Base-by-base conservation (phyloP, 2,113 vertebrate species). In the Sander vitreus region DNA sequence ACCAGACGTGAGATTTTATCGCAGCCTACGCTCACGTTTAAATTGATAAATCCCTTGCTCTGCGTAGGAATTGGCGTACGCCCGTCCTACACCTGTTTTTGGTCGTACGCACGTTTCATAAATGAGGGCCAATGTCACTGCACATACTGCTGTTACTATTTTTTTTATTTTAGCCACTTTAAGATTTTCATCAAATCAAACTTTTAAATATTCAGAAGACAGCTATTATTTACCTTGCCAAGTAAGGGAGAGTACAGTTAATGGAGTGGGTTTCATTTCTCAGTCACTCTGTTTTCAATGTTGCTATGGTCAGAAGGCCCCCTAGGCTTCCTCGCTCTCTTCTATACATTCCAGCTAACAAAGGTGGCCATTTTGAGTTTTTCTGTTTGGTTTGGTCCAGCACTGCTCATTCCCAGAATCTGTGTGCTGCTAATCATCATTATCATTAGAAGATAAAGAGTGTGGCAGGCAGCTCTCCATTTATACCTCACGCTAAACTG, bases 401-500 rank as follows among this genome's bases (percentile, higher is more conserved):
- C 16, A 25, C n/a, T 58, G 48, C 58, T 58, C 3, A n/a, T 64
- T 47, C 33, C 39, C 30, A 58, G 23, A 57, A 18, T 30, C 8
- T 55, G 19, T 48, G 16, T 51, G 36, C 21, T 47, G 15, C 23
- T 36, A 68, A 78, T 71, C 18, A 78, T 72, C 48, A 9, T 63
- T 71, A 72, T 76, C 62, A 51, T 75, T 57, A 68, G 79, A 67
- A 25, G 43, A 68, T 67, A 73, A 53, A 50, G 36, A 51, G 53
- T 45, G 48, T 57, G 51, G 1, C 39, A 51, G 55, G 50, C 73
- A 62, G 70, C 36, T 55, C 50, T 66, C 39, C 33, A 71, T 81
- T 76, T 73, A 64, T 30, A 72, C 21, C 43, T 67, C 73, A 78
- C 8, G 4, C 27, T 74, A n/a, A 74, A 81, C 63, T 74, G 81